phyloP scores from a whole-genome alignment of 2,797 vertebrate genomes.

The Dendrocincla fuliginosa region DNA sequence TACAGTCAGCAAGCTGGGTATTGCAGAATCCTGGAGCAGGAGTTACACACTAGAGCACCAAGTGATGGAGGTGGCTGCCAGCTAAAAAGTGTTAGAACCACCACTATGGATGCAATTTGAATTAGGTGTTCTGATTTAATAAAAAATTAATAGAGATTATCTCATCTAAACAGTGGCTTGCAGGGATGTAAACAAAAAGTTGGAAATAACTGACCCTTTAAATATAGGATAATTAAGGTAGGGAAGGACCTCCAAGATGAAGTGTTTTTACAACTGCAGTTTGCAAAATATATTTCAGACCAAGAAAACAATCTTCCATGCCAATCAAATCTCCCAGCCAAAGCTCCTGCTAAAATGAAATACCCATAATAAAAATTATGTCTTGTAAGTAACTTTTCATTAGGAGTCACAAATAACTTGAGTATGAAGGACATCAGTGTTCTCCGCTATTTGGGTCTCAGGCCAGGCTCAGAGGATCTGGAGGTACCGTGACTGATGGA shows the following conservation, averaged over 20 bases:
- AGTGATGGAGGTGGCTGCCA: not conserved
- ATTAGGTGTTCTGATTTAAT: slow-evolving; percentile 33
- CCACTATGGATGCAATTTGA: not conserved
- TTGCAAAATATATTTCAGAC: not conserved
- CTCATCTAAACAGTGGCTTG: not conserved
- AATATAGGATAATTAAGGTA: not conserved
- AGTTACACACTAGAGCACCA: not conserved
- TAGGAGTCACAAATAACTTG: not conserved
- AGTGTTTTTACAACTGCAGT: not conserved
- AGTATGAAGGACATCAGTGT: not conserved
- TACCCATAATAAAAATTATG: not conserved
- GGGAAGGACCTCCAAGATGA: not conserved
- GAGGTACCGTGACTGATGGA: not conserved
- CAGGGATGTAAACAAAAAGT: not conserved
- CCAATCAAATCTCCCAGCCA: not conserved
- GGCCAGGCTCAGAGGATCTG: not conserved
- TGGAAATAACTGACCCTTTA: not conserved
- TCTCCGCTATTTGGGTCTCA: not conserved
- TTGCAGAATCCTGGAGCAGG: not conserved
- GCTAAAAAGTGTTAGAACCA: not conserved
- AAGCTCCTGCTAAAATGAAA: not conserved
- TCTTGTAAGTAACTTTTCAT: not conserved
- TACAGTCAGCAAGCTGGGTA: not conserved
- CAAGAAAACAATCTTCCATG: not conserved
- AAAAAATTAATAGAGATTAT: slow-evolving; percentile 9